phyloP scores from a whole-genome alignment of 2,888 invertebrate genomes.

The Portevinia maculata region DNA sequence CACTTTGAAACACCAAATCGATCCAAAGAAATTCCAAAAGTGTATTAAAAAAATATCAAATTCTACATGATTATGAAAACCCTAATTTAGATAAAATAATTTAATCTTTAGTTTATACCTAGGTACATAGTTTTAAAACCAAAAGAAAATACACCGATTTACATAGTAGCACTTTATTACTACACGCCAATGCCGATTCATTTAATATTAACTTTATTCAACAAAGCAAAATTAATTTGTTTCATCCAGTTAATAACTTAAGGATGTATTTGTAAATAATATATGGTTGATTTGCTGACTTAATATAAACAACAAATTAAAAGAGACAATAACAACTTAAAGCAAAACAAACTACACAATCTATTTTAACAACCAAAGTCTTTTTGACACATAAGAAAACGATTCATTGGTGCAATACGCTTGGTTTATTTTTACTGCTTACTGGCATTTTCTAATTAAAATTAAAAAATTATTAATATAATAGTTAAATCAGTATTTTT shows the following conservation, averaged over 20 bases:
- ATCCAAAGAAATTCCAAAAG: background rate
- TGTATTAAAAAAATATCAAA: constrained; percentile 44
- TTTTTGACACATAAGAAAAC: constrained; percentile 24
- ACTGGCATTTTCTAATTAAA: constrained; percentile 42
- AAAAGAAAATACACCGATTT: constrained; percentile 15
- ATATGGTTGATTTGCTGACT: constrained; percentile 54
- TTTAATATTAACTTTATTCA: constrained; percentile 12
- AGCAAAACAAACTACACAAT: constrained; percentile 3
- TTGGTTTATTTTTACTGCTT: constrained; percentile 43
- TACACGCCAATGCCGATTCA: constrained; percentile 31
- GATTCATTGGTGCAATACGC: constrained; percentile 33
- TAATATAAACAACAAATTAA: constrained; percentile 28
- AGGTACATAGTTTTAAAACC: background rate
- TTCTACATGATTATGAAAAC: constrained; percentile 49
- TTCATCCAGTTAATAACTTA: constrained; percentile 13
- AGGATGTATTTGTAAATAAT: constrained; percentile 59
- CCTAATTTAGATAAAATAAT: constrained; percentile 33
- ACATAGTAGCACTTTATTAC: constrained; percentile 16
- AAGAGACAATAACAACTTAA: background rate
- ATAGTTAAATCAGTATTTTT: constrained; percentile 35
- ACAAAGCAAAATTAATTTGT: constrained; percentile 13
- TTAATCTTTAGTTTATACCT: background rate
- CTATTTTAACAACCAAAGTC: constrained; percentile 28
- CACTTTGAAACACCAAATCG: constrained; percentile 46
- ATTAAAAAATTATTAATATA: background rate